Evolutionary conservation across 2,113 vertebrate genomes (phyloP).

Genomic region (Callipepla californica): DNA sequence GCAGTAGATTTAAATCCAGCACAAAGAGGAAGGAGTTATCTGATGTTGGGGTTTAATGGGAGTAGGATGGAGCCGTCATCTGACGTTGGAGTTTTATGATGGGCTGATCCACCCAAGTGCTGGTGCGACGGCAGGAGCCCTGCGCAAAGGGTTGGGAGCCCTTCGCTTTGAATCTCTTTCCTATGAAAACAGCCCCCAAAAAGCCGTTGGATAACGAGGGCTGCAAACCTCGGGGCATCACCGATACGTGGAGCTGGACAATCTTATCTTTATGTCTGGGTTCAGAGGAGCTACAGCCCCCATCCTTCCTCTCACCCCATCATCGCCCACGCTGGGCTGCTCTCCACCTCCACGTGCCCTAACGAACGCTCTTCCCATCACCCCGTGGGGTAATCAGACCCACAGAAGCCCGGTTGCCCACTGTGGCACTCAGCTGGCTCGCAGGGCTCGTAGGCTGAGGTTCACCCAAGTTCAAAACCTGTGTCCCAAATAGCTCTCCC

Average conservation of each 20-base stretch:
- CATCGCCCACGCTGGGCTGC: background rate
- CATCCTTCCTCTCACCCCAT: background rate
- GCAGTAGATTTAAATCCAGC: background rate
- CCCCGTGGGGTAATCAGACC: background rate
- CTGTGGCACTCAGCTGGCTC: background rate
- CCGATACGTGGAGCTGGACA: background rate
- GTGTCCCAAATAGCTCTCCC: background rate
- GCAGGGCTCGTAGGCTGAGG: background rate
- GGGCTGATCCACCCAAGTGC: background rate
- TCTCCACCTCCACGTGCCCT: background rate
- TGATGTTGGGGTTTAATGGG: background rate
- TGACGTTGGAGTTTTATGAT: background rate
- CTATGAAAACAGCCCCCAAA: background rate
- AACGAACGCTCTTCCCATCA: background rate
- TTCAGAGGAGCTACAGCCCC: background rate
- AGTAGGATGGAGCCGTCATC: background rate
- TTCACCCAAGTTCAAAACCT: slow-evolving; percentile 40
- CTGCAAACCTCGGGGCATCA: background rate
- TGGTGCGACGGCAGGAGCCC: background rate
- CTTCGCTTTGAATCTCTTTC: accelerated
- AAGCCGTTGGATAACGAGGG: background rate
- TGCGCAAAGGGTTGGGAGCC: background rate
- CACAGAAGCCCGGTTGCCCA: background rate
- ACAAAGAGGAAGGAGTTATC: background rate
- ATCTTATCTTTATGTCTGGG: background rate